These are phyloP conservation scores for Ammodytes marinus DNA, from an alignment of 2,113 vertebrate genomes.

Conservation along the genomic window DNA sequence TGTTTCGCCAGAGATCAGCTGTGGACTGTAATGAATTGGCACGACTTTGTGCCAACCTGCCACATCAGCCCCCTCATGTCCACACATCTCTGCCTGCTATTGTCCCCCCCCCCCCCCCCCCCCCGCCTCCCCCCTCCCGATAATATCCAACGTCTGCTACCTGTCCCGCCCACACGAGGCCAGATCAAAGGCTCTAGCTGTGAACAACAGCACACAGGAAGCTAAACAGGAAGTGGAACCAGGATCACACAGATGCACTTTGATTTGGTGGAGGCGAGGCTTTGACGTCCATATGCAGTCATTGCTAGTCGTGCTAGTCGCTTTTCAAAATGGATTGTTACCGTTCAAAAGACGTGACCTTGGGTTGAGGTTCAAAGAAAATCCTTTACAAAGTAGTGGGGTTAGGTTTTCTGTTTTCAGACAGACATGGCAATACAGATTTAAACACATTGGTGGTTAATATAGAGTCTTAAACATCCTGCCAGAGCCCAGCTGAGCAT, in stretches of 20 bases:
- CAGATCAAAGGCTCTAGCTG: conserved; percentile 66
- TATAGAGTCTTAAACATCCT: conserved; percentile 25
- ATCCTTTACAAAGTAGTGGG: conserved; percentile 14
- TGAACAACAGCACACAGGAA: conserved; percentile 54
- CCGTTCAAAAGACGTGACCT: conserved; percentile 29
- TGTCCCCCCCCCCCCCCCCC: conserved; percentile 39
- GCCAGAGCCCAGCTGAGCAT: conserved; percentile 29
- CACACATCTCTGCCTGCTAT: conserved; percentile 55
- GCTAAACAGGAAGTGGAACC: conserved; percentile 73
- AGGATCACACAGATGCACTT: conserved; percentile 45
- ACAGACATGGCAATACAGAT: not conserved
- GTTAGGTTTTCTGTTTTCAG: not conserved
- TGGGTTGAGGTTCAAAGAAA: conserved; percentile 20
- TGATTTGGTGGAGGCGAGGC: conserved; percentile 44
- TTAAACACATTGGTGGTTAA: conserved; percentile 11
- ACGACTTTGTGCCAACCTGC: conserved; percentile 43
- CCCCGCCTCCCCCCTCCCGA: not conserved
- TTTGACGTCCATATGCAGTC: conserved; percentile 44
- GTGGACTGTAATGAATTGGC: conserved; percentile 39
- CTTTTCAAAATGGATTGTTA: conserved; percentile 36
- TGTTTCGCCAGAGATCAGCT: conserved; percentile 30
- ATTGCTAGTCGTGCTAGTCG: not conserved
- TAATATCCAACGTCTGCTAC: conserved; percentile 58
- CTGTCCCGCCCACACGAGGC: conserved; percentile 46
- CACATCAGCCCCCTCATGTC: conserved; percentile 32